Evolutionary conservation across 2,797 vertebrate species (phyloP).

Genomic region (Gobionotothen gibberifrons): DNA sequence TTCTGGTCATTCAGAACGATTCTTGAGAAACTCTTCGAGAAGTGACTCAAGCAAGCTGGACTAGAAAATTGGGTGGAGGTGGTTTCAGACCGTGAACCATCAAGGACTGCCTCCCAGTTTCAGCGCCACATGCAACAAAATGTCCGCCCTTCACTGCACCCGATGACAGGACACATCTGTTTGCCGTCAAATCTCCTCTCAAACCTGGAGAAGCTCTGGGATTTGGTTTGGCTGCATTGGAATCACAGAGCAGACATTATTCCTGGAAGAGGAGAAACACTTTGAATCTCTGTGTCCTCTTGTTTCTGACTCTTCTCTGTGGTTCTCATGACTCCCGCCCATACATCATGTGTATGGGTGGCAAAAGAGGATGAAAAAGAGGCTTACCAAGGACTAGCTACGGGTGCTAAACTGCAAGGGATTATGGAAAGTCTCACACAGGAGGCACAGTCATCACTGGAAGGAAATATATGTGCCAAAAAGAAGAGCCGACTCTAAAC

Average conservation of each 20-base stretch:
- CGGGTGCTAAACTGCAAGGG: constrained; percentile 50
- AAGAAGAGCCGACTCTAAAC: constrained; percentile 49
- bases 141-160: constrained; percentile 53
- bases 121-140: constrained; percentile 56
- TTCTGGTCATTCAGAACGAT: constrained; percentile 43
- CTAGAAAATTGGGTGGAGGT: constrained; percentile 24
- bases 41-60: constrained; percentile 37
- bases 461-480: constrained; percentile 66
- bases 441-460: constrained; percentile 51
- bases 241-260: constrained; percentile 39
- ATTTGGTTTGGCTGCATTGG: constrained; percentile 37
- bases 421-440: constrained; percentile 52
- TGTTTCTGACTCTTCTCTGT: constrained; percentile 45
- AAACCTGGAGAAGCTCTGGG: constrained; percentile 43
- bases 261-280: constrained; percentile 43
- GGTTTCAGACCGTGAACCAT: constrained; percentile 8
- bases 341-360: constrained; percentile 38
- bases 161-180: constrained; percentile 36
- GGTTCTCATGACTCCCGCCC: constrained; percentile 40
- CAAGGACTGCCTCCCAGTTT: constrained; percentile 38
- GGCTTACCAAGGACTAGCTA: constrained; percentile 57
- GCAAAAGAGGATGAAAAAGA: constrained; percentile 55
- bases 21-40: constrained; percentile 36
- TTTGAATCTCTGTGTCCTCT: constrained; percentile 41
- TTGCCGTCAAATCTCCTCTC: constrained; percentile 46